Evolutionary conservation across 1,140 invertebrate genomes (phyloP).

Genomic region (Drosophila persimilis): DNA sequence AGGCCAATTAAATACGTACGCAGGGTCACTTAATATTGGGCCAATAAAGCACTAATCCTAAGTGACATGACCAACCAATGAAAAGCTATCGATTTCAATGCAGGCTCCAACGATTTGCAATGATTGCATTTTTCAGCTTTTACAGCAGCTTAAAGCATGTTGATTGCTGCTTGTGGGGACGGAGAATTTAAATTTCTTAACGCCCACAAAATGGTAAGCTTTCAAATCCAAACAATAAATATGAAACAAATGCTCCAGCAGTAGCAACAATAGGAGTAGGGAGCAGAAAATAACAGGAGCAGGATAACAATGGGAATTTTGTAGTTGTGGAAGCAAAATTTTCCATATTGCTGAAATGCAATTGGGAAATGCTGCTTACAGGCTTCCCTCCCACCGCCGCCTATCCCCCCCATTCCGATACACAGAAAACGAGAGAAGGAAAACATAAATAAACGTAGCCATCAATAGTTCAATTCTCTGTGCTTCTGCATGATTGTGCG

Average conservation of each 20-base stretch:
- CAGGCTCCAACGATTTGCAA: slow-evolving; percentile 4
- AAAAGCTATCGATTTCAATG: not conserved
- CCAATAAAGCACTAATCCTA: no score
- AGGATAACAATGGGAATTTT: slow-evolving; percentile 62
- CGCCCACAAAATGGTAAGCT: slow-evolving; percentile 41
- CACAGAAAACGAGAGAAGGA: slow-evolving; percentile 39
- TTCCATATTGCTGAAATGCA: slow-evolving; percentile 67
- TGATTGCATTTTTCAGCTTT: not conserved
- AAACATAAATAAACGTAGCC: slow-evolving; percentile 67
- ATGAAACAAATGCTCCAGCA: slow-evolving; percentile 60
- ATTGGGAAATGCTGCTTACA: slow-evolving; percentile 65
- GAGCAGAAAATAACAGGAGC: slow-evolving; percentile 37
- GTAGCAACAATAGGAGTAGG: slow-evolving; percentile 16
- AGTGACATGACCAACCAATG: not conserved
- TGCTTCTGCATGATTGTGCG: slow-evolving; percentile 40
- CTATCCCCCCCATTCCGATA: slow-evolving; percentile 1
- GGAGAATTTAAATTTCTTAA: slow-evolving; percentile 34
- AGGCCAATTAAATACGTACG: slow-evolving; percentile 10
- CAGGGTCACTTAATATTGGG: not conserved
- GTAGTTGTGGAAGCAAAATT: slow-evolving; percentile 43
- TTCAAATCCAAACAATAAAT: slow-evolving; percentile 73
- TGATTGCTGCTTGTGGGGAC: slow-evolving; percentile 3
- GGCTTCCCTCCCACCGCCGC: slow-evolving; percentile 24
- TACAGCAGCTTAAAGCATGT: slow-evolving; percentile 23
- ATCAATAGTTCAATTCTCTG: slow-evolving; percentile 70